Evolutionary conservation across 2,888 invertebrate genomes (phyloP).

Genomic region (Acrobasis repandana): DNA sequence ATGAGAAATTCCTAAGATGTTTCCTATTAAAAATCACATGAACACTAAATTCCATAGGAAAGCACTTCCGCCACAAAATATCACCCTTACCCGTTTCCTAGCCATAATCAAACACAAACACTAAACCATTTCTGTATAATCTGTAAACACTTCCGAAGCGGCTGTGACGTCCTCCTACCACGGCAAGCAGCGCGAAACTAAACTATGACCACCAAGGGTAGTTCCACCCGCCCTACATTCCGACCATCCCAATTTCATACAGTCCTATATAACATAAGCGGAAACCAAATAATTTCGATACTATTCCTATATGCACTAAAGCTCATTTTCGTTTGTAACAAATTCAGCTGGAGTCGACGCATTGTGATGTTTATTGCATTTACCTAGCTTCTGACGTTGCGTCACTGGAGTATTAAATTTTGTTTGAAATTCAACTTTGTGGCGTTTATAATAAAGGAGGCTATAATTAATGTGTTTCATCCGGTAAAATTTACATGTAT

Average conservation of each 20-base stretch:
- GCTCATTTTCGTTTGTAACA: conserved; percentile 32
- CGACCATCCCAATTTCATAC: conserved; percentile 37
- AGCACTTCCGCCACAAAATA: conserved; percentile 1
- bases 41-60: conserved; percentile 5
- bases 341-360: conserved; percentile 32
- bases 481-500: conserved; percentile 8
- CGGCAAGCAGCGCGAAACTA: conserved; percentile 54
- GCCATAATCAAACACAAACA: conserved; percentile 59
- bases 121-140: conserved; percentile 40
- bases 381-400: conserved; percentile 40
- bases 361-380: conserved; percentile 48
- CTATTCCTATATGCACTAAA: conserved; percentile 32
- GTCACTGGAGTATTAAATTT: conserved; percentile 28
- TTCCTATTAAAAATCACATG: not conserved
- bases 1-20: not conserved
- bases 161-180: conserved; percentile 44
- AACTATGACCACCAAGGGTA: conserved; percentile 52
- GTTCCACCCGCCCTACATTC: conserved; percentile 61
- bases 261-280: conserved; percentile 43
- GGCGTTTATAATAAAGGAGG: conserved; percentile 1
- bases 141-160: conserved; percentile 28
- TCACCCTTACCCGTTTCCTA: conserved; percentile 72
- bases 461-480: not conserved
- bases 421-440: conserved; percentile 18
- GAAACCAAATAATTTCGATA: conserved; percentile 35